A percentile compares a stretch with the other conserved stretches of the same genome.
Evolutionary conservation across 2,113 vertebrate genomes (phyloP).

Genomic region (Tor tambroides): DNA sequence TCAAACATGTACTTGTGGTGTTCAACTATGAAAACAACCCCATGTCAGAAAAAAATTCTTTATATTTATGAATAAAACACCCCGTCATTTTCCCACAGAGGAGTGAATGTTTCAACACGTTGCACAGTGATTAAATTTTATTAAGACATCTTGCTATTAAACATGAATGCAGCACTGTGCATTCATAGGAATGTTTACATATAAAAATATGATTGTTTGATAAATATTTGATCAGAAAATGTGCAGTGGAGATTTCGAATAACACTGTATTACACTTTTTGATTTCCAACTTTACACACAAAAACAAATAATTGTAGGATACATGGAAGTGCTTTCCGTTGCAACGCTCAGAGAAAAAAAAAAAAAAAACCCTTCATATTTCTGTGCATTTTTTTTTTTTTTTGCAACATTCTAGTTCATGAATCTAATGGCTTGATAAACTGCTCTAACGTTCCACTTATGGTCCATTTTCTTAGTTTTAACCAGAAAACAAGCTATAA

Average conservation of each 20-base stretch:
- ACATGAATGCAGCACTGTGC: constrained; percentile 21
- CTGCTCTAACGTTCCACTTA: neutral
- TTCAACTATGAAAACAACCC: neutral
- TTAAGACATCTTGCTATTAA: constrained; percentile 57
- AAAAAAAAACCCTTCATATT: neutral
- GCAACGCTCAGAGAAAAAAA: neutral
- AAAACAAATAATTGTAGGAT: neutral
- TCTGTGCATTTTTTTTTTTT: neutral
- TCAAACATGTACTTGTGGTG: constrained; percentile 21
- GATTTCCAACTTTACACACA: constrained; percentile 6
- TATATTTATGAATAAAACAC: neutral
- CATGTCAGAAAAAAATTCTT: neutral
- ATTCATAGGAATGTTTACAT: constrained; percentile 24
- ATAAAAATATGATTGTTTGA: constrained; percentile 49
- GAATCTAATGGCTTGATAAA: neutral
- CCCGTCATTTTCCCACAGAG: neutral
- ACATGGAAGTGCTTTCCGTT: neutral
- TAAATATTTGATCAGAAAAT: constrained; percentile 50
- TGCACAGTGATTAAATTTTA: constrained; percentile 72
- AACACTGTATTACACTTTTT: constrained; percentile 20
- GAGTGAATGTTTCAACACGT: neutral
- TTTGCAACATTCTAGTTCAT: constrained; percentile 1
- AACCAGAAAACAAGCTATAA: neutral
- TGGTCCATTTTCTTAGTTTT: neutral
- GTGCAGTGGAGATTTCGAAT: constrained; percentile 55